Percentiles rank a stretch among this genome's conserved stretches.
Conservation (phyloP, 2,113 vertebrate genomes). For the Xerus inauris region DNA sequence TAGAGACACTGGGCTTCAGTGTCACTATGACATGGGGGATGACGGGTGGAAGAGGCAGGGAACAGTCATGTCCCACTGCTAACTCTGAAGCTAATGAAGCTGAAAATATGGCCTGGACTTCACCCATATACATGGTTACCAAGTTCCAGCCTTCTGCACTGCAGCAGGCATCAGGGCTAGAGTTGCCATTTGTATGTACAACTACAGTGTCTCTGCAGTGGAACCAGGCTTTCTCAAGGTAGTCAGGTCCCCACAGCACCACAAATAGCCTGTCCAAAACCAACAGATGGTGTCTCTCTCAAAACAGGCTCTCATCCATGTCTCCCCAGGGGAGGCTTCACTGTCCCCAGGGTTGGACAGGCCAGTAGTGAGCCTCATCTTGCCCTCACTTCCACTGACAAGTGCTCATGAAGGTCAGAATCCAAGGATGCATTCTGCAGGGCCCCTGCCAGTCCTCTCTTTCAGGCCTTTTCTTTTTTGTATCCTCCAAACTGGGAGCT, state of each 20-base stretch:
- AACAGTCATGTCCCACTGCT: neutral
- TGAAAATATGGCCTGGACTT: neutral
- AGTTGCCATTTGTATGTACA: neutral
- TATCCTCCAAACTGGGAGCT: neutral
- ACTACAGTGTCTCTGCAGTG: too few relatives aligned
- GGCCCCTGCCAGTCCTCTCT: too few relatives aligned
- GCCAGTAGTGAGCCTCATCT: neutral
- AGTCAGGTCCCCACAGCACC: neutral
- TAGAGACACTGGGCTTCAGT: neutral
- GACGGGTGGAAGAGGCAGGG: neutral
- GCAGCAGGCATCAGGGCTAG: neutral
- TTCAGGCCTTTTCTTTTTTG: too few relatives aligned
- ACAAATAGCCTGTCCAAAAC: neutral
- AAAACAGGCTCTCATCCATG: accelerated
- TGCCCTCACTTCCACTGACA: neutral
- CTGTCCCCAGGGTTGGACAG: neutral
- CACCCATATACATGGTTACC: neutral
- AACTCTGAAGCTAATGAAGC: too few relatives aligned
- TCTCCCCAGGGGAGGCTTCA: neutral
- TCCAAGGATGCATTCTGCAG: too few relatives aligned
- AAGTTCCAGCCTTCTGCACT: neutral
- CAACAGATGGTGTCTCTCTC: neutral
- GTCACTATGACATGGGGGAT: too few relatives aligned
- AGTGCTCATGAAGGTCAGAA: neutral
- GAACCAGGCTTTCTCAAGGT: neutral